Conservation (phyloP, 2,113 vertebrate species). For the Notarius lentiginosus region DNA sequence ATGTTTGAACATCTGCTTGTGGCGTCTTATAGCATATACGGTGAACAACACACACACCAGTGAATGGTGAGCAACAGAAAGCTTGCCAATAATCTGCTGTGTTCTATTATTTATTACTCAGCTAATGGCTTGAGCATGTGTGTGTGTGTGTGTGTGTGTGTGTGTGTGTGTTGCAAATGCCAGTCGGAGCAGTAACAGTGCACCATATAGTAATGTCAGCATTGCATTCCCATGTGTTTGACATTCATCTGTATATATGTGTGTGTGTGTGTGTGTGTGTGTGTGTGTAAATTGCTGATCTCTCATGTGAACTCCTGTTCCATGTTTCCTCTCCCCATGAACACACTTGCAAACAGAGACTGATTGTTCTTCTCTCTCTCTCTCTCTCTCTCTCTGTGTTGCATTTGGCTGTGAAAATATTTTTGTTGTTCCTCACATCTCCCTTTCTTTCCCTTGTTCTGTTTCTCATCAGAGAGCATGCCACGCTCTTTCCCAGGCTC, state of each 20-base stretch:
- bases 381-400: not conserved
- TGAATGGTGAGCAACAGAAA: slow-evolving; percentile 37
- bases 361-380: not conserved
- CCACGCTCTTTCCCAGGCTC: slow-evolving; percentile 8
- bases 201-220: slow-evolving; percentile 23
- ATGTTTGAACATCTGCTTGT: slow-evolving; percentile 25
- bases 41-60: slow-evolving; percentile 4
- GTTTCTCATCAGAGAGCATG: slow-evolving; percentile 36
- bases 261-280: slow-evolving; percentile 16
- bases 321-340: not conserved
- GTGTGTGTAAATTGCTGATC: slow-evolving; percentile 23
- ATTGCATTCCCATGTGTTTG: slow-evolving; percentile 1
- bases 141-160: slow-evolving; percentile 34
- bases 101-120: slow-evolving; percentile 55
- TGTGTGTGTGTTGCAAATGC: slow-evolving; percentile 38
- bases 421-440: slow-evolving; percentile 35
- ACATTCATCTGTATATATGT: slow-evolving; percentile 36
- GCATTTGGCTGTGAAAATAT: slow-evolving; percentile 38
- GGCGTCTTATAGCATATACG: not conserved
- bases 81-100: slow-evolving; percentile 48
- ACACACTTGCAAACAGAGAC: slow-evolving; percentile 26
- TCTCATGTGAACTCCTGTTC: slow-evolving; percentile 20
- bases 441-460: slow-evolving; percentile 8
- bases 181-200: not conserved
- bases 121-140: slow-evolving; percentile 39